A percentile compares a stretch with the other conserved stretches of the same genome.
phyloP scores from a whole-genome alignment of 2,888 invertebrate species.

The Lapara coniferarum region DNA sequence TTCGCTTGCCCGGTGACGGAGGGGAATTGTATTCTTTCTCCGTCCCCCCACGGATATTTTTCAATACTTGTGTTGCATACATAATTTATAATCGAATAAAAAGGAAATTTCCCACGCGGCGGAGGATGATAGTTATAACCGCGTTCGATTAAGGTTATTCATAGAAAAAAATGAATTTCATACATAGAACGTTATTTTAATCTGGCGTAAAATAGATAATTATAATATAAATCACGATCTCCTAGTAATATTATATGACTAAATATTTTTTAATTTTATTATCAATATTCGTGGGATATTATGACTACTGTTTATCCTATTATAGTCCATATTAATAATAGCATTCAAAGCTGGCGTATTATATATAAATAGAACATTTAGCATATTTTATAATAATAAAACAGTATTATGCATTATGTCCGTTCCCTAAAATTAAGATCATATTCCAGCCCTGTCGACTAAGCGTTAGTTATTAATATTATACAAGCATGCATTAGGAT shows the following conservation, averaged over 20 bases:
- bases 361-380: background rate
- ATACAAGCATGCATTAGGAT: background rate
- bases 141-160: background rate
- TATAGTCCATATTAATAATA: no score
- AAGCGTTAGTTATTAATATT: background rate
- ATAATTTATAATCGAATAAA: background rate
- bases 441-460: constrained; percentile 10
- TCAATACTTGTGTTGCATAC: constrained; percentile 3
- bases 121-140: background rate
- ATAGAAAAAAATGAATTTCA: background rate
- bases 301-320: no score
- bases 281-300: no score
- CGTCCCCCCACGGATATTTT: constrained; percentile 34
- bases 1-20: constrained; percentile 35
- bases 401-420: background rate
- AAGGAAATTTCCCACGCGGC: background rate
- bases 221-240: no score
- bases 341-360: no score
- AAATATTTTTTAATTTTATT: no score
- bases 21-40: constrained; percentile 35
- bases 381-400: background rate
- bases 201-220: no score
- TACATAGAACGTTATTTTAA: no score
- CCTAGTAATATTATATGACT: no score
- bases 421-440: background rate